A percentile compares a stretch with the other conserved stretches of the same genome.
Evolutionary conservation across 2,797 vertebrate species (phyloP).

Genomic region (Enteromius paludinosus): DNA sequence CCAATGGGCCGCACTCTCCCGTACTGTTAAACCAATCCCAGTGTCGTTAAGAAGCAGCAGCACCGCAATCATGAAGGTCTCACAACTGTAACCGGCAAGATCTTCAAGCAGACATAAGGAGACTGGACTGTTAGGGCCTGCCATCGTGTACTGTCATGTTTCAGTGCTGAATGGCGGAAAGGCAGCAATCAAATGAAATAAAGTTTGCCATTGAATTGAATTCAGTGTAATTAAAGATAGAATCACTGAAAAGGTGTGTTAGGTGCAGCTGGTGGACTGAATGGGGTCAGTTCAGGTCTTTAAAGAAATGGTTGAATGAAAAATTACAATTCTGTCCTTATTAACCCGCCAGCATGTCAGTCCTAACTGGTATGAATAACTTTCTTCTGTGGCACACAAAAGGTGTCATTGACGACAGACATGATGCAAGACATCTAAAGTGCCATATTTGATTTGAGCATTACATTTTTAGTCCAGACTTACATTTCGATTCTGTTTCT

Average conservation of each 20-base stretch:
- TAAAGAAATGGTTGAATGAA: background rate
- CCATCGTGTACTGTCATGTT: constrained; percentile 18
- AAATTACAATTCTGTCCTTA: background rate
- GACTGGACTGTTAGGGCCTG: background rate
- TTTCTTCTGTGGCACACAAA: constrained; percentile 1
- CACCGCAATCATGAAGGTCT: constrained; percentile 25
- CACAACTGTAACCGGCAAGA: constrained; percentile 10
- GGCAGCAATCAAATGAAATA: constrained; percentile 25
- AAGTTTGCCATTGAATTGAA: constrained; percentile 15
- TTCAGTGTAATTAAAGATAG: constrained; percentile 20
- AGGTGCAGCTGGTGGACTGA: background rate
- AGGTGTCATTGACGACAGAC: background rate
- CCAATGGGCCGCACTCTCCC: constrained; percentile 31
- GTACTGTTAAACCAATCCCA: constrained; percentile 39
- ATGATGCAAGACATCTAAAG: background rate
- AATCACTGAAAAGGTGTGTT: background rate
- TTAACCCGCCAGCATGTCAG: background rate
- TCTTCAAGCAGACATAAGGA: constrained; percentile 17
- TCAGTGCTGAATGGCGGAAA: constrained; percentile 1
- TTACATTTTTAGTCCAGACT: background rate
- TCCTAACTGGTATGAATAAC: background rate
- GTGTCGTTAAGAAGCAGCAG: constrained; percentile 42
- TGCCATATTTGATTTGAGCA: background rate
- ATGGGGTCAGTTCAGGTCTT: background rate
- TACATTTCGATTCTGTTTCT: background rate